Base-by-base conservation (phyloP, 2,113 vertebrate genomes). In the Kryptolebias marmoratus region DNA sequence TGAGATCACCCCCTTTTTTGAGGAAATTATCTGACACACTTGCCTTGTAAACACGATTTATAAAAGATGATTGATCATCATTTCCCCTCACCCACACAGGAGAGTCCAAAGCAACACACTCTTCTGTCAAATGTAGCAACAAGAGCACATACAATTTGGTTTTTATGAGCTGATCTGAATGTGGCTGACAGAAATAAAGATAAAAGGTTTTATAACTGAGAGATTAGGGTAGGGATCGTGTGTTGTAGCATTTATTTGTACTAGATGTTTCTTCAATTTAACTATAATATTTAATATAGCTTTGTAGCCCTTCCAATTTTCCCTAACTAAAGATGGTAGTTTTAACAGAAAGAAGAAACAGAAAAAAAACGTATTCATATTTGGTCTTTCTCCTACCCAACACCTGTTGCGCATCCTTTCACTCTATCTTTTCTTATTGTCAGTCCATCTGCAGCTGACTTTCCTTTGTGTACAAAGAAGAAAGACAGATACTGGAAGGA, bases 331-430 rank as follows among this genome's bases (percentile, higher is more conserved):
- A 72, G 78, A 79, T 82, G 71, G 44, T 73, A 77, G 69, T 42
- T 64, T 55, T 65, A 55, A 71, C 73, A 66, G 11, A 32, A n/a
- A 56, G 39, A 30, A 76, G 54, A 71, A 54, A 50, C 45, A 68
- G 55, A 44, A 47, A 47, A 5, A 56, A 18, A 42, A 42, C 30
- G 3, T 31, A 27, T 32, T 55, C 30, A 4, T 31, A 27, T 32
- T 55, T 2, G 55, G 39, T 42, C 5, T 36, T 36, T 68, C 59
- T 18, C 59, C 32, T 9, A 59, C 55, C 53, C 15, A 31, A 57
- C 79, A 84, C 85, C 85, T 90, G 83, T 79, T 88, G 80, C 70
- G 74, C 52, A 67, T 81, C 76, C 31, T 56, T 64, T 80, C 57
- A 8, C 68, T 56, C 56, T 5, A 5, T 82, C 64, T 44, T 58